Conservation (phyloP, 2,797 vertebrate species). For the Neomorphus geoffroyi region DNA sequence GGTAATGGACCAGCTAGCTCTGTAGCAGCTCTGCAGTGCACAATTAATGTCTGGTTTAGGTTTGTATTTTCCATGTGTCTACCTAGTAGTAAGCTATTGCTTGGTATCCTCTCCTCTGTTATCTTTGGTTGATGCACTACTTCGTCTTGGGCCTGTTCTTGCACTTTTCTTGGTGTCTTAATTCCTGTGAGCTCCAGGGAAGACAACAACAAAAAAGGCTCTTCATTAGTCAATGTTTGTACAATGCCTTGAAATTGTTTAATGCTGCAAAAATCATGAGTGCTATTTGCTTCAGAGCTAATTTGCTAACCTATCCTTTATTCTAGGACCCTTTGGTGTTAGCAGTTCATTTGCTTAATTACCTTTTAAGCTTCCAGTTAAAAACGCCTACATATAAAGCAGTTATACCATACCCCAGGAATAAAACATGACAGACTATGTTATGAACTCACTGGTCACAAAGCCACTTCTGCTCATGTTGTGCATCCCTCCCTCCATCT, state of each 20-base stretch:
- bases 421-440: background rate
- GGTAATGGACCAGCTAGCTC: background rate
- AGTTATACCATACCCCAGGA: conserved; percentile 14
- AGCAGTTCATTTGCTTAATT: conserved; percentile 70
- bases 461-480: background rate
- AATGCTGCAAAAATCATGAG: background rate
- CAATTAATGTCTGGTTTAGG: background rate
- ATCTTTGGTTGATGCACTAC: background rate
- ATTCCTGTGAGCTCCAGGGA: background rate
- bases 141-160: background rate
- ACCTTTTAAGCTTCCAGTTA: conserved; percentile 50
- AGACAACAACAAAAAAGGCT: background rate
- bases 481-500: background rate
- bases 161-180: background rate
- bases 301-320: conserved; percentile 53
- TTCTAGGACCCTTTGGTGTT: conserved; percentile 58
- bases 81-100: background rate
- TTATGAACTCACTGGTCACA: conserved; percentile 12
- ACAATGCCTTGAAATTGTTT: background rate
- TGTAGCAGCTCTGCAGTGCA: background rate
- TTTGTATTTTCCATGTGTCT: background rate
- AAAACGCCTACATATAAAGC: conserved; percentile 35
- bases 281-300: conserved; percentile 5
- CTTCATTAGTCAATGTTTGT: background rate
- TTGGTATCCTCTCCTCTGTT: background rate